These are phyloP conservation scores for Eulemur albifrons DNA, from an alignment of 2,797 vertebrate genomes.

Conservation along the genomic window DNA sequence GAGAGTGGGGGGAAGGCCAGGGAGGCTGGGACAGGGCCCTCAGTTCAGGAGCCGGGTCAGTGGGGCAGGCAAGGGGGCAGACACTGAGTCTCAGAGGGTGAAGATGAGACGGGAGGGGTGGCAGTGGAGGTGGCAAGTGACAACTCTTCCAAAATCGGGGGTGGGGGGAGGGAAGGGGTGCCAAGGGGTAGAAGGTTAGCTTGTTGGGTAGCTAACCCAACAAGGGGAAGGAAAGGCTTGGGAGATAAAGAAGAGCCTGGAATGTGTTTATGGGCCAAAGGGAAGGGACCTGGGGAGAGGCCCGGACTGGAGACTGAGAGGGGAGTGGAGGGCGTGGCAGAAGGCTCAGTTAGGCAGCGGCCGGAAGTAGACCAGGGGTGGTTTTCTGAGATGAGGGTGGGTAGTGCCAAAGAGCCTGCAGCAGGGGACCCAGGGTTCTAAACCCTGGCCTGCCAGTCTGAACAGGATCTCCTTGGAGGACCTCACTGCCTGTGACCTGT, in stretches of 20 bases:
- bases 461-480: neutral
- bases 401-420: neutral
- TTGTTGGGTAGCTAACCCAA: neutral
- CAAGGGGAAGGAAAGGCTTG: neutral
- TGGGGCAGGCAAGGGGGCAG: neutral
- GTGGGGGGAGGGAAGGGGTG: neutral
- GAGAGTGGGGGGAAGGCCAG: neutral
- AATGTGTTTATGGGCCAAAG: neutral
- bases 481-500: neutral
- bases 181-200: neutral
- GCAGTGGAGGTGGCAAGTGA: accelerated
- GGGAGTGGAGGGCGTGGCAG: neutral
- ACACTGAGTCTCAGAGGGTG: accelerated
- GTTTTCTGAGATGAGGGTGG: neutral
- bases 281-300: neutral
- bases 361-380: neutral
- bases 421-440: neutral
- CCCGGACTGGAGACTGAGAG: neutral
- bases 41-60: neutral
- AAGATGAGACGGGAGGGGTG: neutral
- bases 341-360: neutral
- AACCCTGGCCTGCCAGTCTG: neutral
- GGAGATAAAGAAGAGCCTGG: neutral
- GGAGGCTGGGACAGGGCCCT: neutral
- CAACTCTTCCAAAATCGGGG: neutral